Evolutionary conservation across 2,888 invertebrate species (phyloP), one percentile per base, ranked within the genome.

Genomic region (Calliopum simillimum): DNA sequence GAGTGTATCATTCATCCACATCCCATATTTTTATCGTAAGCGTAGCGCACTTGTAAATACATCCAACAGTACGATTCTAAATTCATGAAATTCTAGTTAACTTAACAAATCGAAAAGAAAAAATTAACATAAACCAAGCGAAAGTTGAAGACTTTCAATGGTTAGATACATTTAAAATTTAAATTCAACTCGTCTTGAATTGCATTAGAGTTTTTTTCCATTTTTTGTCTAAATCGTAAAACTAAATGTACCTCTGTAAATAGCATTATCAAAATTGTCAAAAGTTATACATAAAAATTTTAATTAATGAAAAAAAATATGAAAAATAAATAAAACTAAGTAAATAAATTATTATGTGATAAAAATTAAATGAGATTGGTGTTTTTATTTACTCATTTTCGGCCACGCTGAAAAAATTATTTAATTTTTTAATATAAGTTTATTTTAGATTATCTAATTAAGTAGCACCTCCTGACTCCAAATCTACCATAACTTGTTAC

Each of bases 341-440:
- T 67, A 67, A 67, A 67, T 67, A 53, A 67, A 53, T 66, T 44
- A 66, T 56, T 59, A 67, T 67, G 67, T 67, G 67, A 67, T 67
- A 58, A 58, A 67, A 64, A 2, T n/a, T n/a, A 33, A 33, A 8
- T 33, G 8, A 33, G 5, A 3, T 1, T 8, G 8, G 33, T 33
- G 33, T 33, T 33, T 33, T 2, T 33, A 33, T n/a, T n/a, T n/a
- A n/a, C n/a, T n/a, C n/a, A n/a, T n/a, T n/a, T n/a, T n/a, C n/a
- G n/a, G n/a, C n/a, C n/a, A n/a, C n/a, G n/a, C n/a, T n/a, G n/a
- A n/a, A n/a, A n/a, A n/a, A n/a, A n/a, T n/a, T n/a, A n/a, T n/a
- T n/a, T n/a, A n/a, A n/a, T n/a, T n/a, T n/a, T n/a, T n/a, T n/a
- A n/a, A n/a, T n/a, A n/a, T n/a, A n/a, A n/a, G n/a, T n/a, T n/a